Evolutionary conservation across 2,888 invertebrate species (phyloP), one percentile per base, ranked within the genome.

Genomic region (Apotomis betuletana): DNA sequence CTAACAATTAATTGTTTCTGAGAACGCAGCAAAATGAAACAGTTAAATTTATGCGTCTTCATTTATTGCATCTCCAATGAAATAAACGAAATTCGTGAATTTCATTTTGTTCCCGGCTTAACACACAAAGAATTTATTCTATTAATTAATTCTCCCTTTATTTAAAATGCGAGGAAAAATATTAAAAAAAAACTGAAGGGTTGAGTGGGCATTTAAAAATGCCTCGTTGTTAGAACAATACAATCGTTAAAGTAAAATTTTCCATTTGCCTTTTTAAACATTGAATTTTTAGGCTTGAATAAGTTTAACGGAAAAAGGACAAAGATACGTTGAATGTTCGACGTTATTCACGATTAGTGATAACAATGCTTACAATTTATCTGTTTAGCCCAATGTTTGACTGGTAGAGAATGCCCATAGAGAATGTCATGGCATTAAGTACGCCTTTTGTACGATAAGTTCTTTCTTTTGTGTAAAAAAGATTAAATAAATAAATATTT

Each of bases 21-120:
- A 51, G 49, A 49, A 51, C 58, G 67, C 65, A 57, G 58, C 58
- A 13, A 41, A 67, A 67, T 67, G 10, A 67, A 59, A 67, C 49
- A 58, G 67, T 51, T 58, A 36, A 59, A 67, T 67, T 67, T 58
- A 67, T 67, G 67, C 67, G 58, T 59, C 67, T 67, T 51, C 67
- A 67, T 67, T 67, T 67, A 67, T 67, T 67, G 67, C 67, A 67
- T 67, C 51, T 49, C 51, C 58, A 51, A 59, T 67, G 58, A 59
- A 67, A 58, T 54, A 65, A 65, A 64, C 12, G 63, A 63, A 63
- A 54, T 38, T 6, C 3, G n/a, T 12, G 36, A 55, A 57, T 65
- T 65, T 65, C 46, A 57, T 65, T 65, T 57, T 57, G 55, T 13
- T 57, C 46, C 46, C 67, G 36, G 55, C 57, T 59, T 51, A 57